Base-by-base conservation (phyloP, 2,113 vertebrate genomes). In the Macrotis lagotis region DNA sequence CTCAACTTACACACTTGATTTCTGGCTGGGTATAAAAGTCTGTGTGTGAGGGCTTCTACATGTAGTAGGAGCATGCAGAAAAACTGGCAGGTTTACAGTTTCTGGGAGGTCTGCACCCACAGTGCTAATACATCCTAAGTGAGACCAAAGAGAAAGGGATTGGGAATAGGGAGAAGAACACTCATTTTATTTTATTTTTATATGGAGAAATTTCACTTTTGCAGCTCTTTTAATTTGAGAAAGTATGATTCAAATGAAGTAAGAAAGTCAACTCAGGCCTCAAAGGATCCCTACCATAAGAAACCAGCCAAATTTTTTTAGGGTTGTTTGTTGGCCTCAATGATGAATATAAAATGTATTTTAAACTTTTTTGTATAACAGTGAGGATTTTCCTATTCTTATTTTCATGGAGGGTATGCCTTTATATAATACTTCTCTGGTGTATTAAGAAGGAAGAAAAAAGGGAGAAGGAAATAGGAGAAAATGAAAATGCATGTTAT, bases 81-180 rank as follows among this genome's bases (percentile, higher is more conserved):
- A 90, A 90, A 25, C 89, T 90, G 89, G 89, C 89, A 48, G 26
- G 89, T 90, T 90, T 90, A 31, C 89, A 90, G 28, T 90, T 90
- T 90, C 89, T 90, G 89, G 89, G 89, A 48, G 89, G 89, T 90
- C 89, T 90, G 25, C 49, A 10, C 48, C 89, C 89, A 28, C 22
- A 31, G 47, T 90, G 48, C 26, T 48, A 50, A 90, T 90, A 48
- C 10, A 50, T 31, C 28, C 48, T 48, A 44, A 48, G 28, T 28
- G 25, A 90, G 89, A 50, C 89, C 89, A 50, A 50, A 90, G 89
- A 90, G 47, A 90, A 83, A 83, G 6, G 16, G 89, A 90, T 49
- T 48, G 26, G 49, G 25, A 10, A 49, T 49, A 50, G 28, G 12
- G 25, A 10, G 22, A 90, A 90, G 25, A 90, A 26, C 49, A 90